Conservation (phyloP, 2,113 vertebrate genomes). For the Uria aalge region DNA sequence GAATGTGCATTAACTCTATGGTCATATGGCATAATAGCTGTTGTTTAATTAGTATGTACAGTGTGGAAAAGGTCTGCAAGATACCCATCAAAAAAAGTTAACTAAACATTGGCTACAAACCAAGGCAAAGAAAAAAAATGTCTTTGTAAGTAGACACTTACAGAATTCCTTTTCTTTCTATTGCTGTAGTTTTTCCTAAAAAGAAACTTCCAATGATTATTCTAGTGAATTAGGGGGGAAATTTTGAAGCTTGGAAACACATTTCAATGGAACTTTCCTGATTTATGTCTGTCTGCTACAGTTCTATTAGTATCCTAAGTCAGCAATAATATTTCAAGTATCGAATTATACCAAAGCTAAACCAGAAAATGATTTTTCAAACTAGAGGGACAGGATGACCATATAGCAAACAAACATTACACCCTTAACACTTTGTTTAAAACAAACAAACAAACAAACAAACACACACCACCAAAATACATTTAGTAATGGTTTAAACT, state of each 20-base stretch:
- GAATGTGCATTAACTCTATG: not conserved
- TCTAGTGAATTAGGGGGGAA: not conserved
- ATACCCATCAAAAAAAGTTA: not conserved
- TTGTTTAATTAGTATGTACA: not conserved
- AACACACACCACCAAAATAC: not conserved
- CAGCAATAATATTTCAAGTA: not conserved
- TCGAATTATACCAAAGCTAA: not conserved
- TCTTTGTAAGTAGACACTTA: not conserved
- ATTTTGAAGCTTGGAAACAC: not conserved
- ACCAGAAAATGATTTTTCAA: not conserved
- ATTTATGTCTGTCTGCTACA: not conserved
- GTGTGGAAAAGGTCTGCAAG: not conserved
- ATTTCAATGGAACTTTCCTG: not conserved
- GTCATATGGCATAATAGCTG: not conserved
- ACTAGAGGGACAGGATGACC: not conserved
- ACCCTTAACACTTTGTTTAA: not conserved
- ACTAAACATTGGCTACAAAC: not conserved
- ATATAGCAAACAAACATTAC: not conserved
- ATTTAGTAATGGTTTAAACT: not conserved
- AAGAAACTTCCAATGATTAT: not conserved
- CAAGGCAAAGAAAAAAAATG: not conserved
- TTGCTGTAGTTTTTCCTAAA: not conserved
- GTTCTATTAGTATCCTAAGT: not conserved
- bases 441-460: too few relatives aligned
- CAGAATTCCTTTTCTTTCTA: not conserved